These are phyloP conservation scores for Melanotaenia nigrans DNA, from an alignment of 2,797 vertebrate species.

Conservation along the genomic window DNA sequence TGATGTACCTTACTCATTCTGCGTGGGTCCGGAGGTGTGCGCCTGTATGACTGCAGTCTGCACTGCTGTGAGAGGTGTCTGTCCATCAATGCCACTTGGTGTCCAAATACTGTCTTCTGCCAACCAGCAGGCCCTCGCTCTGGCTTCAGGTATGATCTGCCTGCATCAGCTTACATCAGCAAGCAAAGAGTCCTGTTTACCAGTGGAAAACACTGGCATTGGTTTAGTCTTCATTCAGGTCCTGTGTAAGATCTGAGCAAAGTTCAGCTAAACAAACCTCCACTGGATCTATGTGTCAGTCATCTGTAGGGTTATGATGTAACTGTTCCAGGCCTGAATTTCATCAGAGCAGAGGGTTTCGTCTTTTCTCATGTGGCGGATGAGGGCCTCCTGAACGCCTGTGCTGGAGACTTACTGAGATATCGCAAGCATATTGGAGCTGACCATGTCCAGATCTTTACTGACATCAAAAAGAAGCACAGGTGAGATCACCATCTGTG, in stretches of 20 bases:
- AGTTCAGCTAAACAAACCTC: not conserved
- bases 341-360: slow-evolving; percentile 87
- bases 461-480: slow-evolving; percentile 93
- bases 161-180: too few species aligned
- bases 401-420: slow-evolving; percentile 86
- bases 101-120: slow-evolving; percentile 88
- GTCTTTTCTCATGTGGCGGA: slow-evolving; percentile 88
- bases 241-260: not conserved
- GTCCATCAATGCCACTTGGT: slow-evolving; percentile 81
- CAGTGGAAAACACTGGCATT: not conserved
- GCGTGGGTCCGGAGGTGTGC: slow-evolving; percentile 85
- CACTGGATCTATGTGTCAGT: not conserved
- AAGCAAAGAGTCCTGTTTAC: too few species aligned
- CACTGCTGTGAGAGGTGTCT: slow-evolving; percentile 76
- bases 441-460: slow-evolving; percentile 87
- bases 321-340: slow-evolving; percentile 81
- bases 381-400: slow-evolving; percentile 88
- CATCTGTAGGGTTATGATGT: too few species aligned
- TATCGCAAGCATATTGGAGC: slow-evolving; percentile 88
- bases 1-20: slow-evolving; percentile 84
- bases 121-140: slow-evolving; percentile 85
- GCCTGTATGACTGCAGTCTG: slow-evolving; percentile 85
- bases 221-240: not conserved
- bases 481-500: slow-evolving; percentile 74
- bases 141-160: slow-evolving; percentile 82